Evolutionary conservation across 2,888 invertebrate species (phyloP), one percentile per base, ranked within the genome.

Genomic region (Yponomeuta cagnagella): DNA sequence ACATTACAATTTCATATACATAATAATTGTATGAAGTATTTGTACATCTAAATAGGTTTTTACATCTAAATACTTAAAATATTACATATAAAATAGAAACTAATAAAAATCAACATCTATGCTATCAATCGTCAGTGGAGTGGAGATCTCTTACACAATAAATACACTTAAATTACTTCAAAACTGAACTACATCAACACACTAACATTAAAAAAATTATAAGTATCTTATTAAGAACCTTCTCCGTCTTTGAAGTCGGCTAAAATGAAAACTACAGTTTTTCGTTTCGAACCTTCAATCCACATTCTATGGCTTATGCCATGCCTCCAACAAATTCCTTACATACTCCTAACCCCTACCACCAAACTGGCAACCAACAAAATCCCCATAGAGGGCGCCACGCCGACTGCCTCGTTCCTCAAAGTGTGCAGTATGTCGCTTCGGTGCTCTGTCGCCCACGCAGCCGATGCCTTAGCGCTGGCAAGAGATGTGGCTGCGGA

Each of bases 371-470:
- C 52, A 2, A 58, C 52, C 64, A 68, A n/a, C 58, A 79, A 37
- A 3, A 81, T 68, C 3, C 78, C 70, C 15, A 79, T 69, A 2
- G 86, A 85, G 1, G 83, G 81, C 2, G 80, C 72, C 0, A 73
- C 64, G 1, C 76, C 48, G 2, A 73, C 73, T 0, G 81, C 82
- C n/a, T 73, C 63, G 69, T 77, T 83, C 37, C 75, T 79, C 3
- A 91, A 72, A 15, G 74, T 78, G 9, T 73, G 77, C 48, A 85
- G 72, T 12, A 92, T 82, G 2, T 82, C 84, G 0, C 75, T 77
- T 23, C 78, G 81, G 72, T 89, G 90, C 15, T 72, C 76, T 2
- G 79, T 74, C 0, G 89, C 88, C 91, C 91, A 91, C 0, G 73
- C 69, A 0, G 78, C 75, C 1, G 74, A 68, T 0, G 76, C 78